phyloP scores from a whole-genome alignment of 2,888 invertebrate genomes.

The Pyrrhosoma nymphula region DNA sequence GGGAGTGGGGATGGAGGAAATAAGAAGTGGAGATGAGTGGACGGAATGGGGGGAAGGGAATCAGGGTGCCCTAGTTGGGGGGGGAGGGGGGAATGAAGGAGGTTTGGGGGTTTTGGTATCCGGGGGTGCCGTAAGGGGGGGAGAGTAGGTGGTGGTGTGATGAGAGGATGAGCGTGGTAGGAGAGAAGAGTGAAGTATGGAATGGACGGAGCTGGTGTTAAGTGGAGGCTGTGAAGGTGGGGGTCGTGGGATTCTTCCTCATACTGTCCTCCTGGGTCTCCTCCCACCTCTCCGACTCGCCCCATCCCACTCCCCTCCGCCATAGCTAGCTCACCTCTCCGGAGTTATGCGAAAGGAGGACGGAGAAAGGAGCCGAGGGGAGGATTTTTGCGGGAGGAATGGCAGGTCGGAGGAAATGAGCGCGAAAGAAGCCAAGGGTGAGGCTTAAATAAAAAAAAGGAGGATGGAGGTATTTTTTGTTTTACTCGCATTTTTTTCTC shows the following conservation, averaged over 20 bases:
- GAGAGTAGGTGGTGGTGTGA: background rate
- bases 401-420: slow-evolving; percentile 34
- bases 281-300: background rate
- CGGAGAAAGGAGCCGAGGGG: no score
- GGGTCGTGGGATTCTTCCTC: background rate
- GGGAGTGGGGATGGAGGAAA: background rate
- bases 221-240: slow-evolving; percentile 30
- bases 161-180: background rate
- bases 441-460: background rate
- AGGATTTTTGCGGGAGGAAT: background rate
- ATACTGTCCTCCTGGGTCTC: background rate
- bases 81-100: no score
- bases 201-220: slow-evolving; percentile 62
- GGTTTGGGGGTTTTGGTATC: no score
- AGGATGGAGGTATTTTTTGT: background rate
- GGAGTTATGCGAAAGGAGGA: background rate
- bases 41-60: background rate
- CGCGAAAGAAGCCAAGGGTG: background rate
- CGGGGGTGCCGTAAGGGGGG: background rate
- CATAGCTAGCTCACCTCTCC: background rate
- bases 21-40: slow-evolving; percentile 28
- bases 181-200: slow-evolving; percentile 52
- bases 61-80: no score
- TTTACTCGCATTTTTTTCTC: background rate
- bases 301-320: background rate